Evolutionary conservation across 2,113 vertebrate species (phyloP), one percentile per base, ranked within the genome.

Genomic region (Syrmaticus mikado): DNA sequence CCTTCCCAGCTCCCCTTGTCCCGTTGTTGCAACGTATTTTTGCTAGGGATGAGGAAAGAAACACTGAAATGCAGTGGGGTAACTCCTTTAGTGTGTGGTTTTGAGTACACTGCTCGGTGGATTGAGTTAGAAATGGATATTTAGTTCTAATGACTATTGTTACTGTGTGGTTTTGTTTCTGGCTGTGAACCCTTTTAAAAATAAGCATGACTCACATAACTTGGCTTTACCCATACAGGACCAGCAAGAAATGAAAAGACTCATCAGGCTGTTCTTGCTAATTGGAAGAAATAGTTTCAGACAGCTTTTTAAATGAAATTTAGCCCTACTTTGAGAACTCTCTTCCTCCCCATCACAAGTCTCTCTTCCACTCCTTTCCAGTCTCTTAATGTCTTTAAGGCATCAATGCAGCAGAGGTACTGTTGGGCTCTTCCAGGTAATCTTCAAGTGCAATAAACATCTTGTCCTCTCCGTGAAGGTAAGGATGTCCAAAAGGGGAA

Each of bases 51-150:
- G 58, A 60, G 64, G 43, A 74, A 91, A 53, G 80, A 61, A 78
- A 32, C 13, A 52, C 66, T 41, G 58, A 81, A 34, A 71, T 65
- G 65, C 57, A 48, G 61, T 61, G 70, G 61, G 22, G 52, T 81
- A 41, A 62, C 68, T 87, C 58, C 58, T 58, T 7, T 58, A 58
- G 82, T 5, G 13, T 89, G 36, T 70, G 82, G 43, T 68, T 75
- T 68, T 71, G 40, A 88, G 66, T 25, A 65, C 65, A 32, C 79
- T 52, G 65, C 87, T 66, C 61, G 68, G 70, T 84, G 95, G 82
- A 64, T 92, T 78, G 28, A 50, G 58, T 75, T 93, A 88, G 85
- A 94, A 87, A 94, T 91, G 78, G 79, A 22, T 90, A 81, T 93
- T 90, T 97, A 46, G 50, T 78, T 90, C 72, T 70, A 68, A 82